These are phyloP conservation scores for Lepus townsendii DNA, from an alignment of 2,797 vertebrate species.

Conservation along the genomic window DNA sequence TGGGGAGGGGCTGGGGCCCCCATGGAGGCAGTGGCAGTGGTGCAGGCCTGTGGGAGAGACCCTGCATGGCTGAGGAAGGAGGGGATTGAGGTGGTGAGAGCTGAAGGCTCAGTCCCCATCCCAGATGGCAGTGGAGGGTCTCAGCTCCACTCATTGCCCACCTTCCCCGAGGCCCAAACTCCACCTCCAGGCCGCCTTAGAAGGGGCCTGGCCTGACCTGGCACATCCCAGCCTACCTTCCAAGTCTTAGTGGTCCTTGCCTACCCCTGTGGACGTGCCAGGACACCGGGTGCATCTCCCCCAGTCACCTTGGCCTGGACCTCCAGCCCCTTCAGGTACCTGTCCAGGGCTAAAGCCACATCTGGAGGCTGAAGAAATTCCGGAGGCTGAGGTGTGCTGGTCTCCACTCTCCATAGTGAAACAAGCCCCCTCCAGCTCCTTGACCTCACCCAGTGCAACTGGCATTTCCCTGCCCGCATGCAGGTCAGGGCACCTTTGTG, in stretches of 20 bases:
- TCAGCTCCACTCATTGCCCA: neutral
- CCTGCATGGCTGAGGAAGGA: neutral
- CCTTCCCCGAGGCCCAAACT: conserved; percentile 29
- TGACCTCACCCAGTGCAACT: neutral
- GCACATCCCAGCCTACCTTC: conserved; percentile 60
- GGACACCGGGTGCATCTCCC: neutral
- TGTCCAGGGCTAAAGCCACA: conserved; percentile 71
- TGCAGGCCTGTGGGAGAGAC: neutral
- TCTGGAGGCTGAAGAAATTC: conserved; percentile 69
- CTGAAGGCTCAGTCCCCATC: conserved; percentile 37
- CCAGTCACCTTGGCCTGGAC: neutral
- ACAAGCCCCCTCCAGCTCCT: conserved; percentile 17
- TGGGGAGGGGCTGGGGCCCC: neutral
- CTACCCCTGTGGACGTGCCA: conserved; percentile 30
- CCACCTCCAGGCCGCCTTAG: neutral
- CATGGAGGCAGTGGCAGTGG: conserved; percentile 57
- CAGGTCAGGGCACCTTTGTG: conserved; percentile 53
- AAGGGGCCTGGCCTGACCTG: neutral
- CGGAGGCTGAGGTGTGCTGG: conserved; percentile 55
- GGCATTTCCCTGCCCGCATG: conserved; percentile 56
- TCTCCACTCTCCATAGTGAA: conserved; percentile 46
- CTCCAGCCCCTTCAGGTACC: conserved; percentile 52
- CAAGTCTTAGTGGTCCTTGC: conserved; percentile 4
- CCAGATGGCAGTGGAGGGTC: conserved; percentile 60
- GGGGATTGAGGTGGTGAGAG: neutral